Percentiles rank a stretch among this genome's conserved stretches.
These are phyloP conservation scores for Poeciliopsis retropinna DNA, from an alignment of 2,113 vertebrate genomes.

Conservation along the genomic window DNA sequence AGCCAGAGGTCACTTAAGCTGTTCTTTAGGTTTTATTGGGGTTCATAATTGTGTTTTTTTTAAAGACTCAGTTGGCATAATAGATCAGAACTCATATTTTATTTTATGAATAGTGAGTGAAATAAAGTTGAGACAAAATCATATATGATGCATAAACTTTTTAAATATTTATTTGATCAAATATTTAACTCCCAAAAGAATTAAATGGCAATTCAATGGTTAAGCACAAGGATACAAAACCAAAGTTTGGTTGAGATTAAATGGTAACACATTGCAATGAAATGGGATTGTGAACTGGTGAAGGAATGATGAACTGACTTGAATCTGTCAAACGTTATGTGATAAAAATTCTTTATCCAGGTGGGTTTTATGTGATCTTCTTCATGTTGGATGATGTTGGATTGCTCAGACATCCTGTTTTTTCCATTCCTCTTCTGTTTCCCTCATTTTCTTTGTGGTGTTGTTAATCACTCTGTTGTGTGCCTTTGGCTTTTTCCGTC, in stretches of 20 bases:
- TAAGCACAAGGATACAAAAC: background rate
- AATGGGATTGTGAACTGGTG: background rate
- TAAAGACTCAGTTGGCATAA: background rate
- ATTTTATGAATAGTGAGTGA: background rate
- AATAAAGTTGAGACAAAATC: background rate
- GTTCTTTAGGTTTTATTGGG: too few species aligned
- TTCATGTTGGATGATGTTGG: background rate
- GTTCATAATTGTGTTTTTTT: background rate
- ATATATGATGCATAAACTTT: background rate
- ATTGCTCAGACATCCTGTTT: background rate
- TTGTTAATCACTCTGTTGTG: slow-evolving; percentile 34
- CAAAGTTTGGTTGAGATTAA: background rate
- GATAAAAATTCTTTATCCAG: background rate
- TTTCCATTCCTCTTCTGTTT: background rate
- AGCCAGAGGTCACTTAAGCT: too few species aligned
- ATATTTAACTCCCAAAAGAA: too few species aligned
- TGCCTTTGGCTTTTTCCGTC: slow-evolving; percentile 36
- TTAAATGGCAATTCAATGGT: too few species aligned
- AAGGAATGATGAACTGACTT: background rate
- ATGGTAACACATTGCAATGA: background rate
- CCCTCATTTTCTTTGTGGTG: slow-evolving; percentile 3
- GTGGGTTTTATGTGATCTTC: background rate
- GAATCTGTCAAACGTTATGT: background rate
- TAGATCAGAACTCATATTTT: background rate
- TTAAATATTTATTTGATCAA: background rate